Conservation (phyloP, 2,797 vertebrate species). For the Natrix natrix region DNA sequence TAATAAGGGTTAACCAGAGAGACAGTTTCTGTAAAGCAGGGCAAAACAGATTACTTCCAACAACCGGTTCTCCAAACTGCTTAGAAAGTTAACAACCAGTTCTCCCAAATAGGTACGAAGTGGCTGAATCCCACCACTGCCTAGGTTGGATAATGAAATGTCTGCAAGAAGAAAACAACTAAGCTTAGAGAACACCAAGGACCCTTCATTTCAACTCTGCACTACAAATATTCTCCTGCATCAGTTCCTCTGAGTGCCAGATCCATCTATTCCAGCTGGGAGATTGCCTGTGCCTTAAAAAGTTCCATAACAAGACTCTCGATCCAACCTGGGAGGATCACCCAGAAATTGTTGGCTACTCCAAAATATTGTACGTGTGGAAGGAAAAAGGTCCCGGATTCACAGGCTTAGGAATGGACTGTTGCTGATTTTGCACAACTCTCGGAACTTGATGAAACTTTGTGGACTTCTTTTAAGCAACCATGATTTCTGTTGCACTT, state of each 20-base stretch:
- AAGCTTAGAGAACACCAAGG: neutral
- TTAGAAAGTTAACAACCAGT: too few species aligned
- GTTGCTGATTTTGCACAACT: neutral
- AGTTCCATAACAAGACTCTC: neutral
- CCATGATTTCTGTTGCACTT: neutral
- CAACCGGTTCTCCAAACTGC: too few species aligned
- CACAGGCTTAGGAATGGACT: neutral
- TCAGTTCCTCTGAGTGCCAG: neutral
- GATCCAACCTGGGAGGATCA: neutral
- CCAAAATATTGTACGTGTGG: neutral
- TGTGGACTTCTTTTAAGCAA: neutral
- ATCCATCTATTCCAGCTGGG: neutral
- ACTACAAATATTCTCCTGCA: neutral
- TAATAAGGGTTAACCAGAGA: too few species aligned
- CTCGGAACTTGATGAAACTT: neutral
- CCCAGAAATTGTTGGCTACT: neutral
- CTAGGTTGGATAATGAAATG: neutral
- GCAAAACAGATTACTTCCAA: too few species aligned
- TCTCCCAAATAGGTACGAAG: too few species aligned
- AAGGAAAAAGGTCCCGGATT: neutral
- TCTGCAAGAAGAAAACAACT: neutral
- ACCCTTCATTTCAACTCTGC: neutral
- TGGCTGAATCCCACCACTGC: too few species aligned
- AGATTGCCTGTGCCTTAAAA: neutral
- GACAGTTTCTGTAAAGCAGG: too few species aligned